phyloP scores from a whole-genome alignment of 2,888 invertebrate species.

The Seira musarum region DNA sequence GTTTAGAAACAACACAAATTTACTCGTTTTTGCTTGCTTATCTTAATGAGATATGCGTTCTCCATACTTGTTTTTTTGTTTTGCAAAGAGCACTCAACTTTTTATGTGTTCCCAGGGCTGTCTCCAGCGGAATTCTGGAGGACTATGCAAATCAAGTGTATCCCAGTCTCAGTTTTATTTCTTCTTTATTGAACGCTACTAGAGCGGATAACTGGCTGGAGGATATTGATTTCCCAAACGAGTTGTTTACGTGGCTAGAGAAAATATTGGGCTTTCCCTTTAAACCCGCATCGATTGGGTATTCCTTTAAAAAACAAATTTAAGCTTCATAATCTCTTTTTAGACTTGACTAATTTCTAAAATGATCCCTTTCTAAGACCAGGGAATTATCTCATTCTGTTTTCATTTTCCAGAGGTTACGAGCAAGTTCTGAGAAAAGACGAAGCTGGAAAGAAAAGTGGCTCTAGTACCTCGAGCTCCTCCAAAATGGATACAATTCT shows the following conservation, averaged over 20 bases:
- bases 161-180: slow-evolving; percentile 56
- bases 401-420: slow-evolving; percentile 33
- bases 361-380: neutral
- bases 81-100: neutral
- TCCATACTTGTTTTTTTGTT: slow-evolving; percentile 21
- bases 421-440: slow-evolving; percentile 37
- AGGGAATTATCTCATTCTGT: neutral
- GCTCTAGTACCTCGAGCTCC: slow-evolving; percentile 14
- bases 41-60: slow-evolving; percentile 22
- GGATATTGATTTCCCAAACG: slow-evolving; percentile 62
- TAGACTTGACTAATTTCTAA: neutral
- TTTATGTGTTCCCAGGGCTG: slow-evolving; percentile 54
- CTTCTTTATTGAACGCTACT: slow-evolving; percentile 54
- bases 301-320: slow-evolving; percentile 17
- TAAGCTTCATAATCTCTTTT: slow-evolving; percentile 16
- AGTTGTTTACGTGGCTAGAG: slow-evolving; percentile 61
- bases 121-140: slow-evolving; percentile 59
- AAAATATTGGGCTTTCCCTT: slow-evolving; percentile 58
- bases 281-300: slow-evolving; percentile 49
- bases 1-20: neutral
- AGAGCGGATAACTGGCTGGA: slow-evolving; percentile 66
- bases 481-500: slow-evolving; percentile 52
- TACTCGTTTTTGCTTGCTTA: slow-evolving; percentile 1
- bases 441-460: neutral
- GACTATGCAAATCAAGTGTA: slow-evolving; percentile 58